Evolutionary conservation across 2,888 invertebrate genomes (phyloP).

Genomic region (Piscicola geometra): DNA sequence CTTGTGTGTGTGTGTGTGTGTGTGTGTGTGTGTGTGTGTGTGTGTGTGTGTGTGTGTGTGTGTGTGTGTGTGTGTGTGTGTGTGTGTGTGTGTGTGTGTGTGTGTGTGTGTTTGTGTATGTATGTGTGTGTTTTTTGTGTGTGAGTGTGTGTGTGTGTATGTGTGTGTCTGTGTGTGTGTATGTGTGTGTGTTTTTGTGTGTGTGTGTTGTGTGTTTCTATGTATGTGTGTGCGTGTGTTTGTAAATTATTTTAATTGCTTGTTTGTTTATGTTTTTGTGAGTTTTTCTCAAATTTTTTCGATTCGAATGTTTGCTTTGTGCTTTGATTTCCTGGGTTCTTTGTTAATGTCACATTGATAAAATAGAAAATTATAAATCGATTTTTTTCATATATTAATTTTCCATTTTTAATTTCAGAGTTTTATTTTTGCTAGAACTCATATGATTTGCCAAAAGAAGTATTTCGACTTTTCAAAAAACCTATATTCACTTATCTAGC

Average conservation of each 20-base stretch:
- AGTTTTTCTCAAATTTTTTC: not conserved
- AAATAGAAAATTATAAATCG: too few relatives aligned
- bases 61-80: not conserved
- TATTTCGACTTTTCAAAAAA: not conserved
- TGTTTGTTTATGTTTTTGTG: not conserved
- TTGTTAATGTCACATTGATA: too few relatives aligned
- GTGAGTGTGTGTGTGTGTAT: conserved; percentile 17
- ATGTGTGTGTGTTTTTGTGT: not conserved
- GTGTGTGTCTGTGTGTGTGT: not conserved
- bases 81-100: conserved; percentile 9
- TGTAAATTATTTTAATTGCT: not conserved
- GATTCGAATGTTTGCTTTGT: too few relatives aligned
- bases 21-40: conserved; percentile 18
- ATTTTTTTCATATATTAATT: not conserved
- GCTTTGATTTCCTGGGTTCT: too few relatives aligned
- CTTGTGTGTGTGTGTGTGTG: conserved; percentile 21
- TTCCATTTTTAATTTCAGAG: not conserved
- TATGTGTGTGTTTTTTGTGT: conserved; percentile 12
- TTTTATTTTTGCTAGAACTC: too few relatives aligned
- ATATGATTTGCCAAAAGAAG: too few relatives aligned
- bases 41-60: conserved; percentile 15
- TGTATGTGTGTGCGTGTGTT: not conserved
- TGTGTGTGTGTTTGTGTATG: conserved; percentile 20
- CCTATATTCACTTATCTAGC: conserved; percentile 5
- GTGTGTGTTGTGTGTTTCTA: not conserved